phyloP scores from a whole-genome alignment of 2,888 invertebrate genomes.

The Geophilus truncorum region DNA sequence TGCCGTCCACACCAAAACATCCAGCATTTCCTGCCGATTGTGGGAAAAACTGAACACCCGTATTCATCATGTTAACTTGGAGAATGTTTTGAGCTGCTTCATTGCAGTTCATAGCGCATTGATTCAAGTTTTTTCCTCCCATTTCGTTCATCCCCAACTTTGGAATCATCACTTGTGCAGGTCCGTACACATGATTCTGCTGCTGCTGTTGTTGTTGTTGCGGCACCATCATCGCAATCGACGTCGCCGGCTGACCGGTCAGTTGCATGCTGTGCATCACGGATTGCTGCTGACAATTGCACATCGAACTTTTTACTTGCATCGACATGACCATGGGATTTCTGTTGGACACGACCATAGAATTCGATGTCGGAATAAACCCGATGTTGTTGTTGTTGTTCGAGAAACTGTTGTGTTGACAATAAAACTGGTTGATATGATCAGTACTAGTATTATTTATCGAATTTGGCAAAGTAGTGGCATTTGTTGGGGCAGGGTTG shows the following conservation, averaged over 20 bases:
- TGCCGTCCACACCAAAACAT: neutral
- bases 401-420: neutral
- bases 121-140: neutral
- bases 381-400: neutral
- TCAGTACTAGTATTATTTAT: neutral
- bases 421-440: neutral
- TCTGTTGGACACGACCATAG: neutral
- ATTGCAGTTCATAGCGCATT: neutral
- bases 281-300: neutral
- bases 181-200: neutral
- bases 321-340: neutral
- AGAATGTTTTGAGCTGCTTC: neutral
- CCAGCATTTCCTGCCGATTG: neutral
- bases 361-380: neutral
- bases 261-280: constrained; percentile 2
- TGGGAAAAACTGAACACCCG: neutral
- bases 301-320: neutral
- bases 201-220: neutral
- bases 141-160: neutral
- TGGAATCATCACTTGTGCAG: neutral
- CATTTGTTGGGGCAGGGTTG: neutral
- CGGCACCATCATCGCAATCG: neutral
- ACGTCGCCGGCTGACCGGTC: neutral
- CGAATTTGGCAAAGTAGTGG: too few species aligned
- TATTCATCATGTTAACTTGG: neutral